These are phyloP conservation scores for Andrena chrysosceles DNA, from an alignment of 2,888 invertebrate genomes.

Conservation along the genomic window DNA sequence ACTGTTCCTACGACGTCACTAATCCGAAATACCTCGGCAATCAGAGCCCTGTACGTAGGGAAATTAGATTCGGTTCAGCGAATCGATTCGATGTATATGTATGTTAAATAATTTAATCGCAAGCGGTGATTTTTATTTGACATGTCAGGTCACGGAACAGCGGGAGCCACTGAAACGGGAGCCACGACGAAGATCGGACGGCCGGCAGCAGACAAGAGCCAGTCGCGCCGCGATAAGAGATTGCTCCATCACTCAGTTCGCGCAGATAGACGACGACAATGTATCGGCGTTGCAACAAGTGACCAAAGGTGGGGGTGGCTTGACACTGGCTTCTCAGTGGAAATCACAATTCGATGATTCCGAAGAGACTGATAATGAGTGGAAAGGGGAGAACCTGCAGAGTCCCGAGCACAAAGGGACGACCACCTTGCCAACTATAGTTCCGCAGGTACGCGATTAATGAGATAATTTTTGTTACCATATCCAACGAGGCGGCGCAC, in stretches of 20 bases:
- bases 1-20: constrained; percentile 84
- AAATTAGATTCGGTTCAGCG: background rate
- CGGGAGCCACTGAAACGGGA: constrained; percentile 83
- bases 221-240: constrained; percentile 88
- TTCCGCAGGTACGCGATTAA: constrained; percentile 78
- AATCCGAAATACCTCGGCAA: constrained; percentile 82
- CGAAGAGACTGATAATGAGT: constrained; percentile 97
- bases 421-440: constrained; percentile 72
- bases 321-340: constrained; percentile 97
- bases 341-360: constrained; percentile 98
- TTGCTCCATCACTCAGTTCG: constrained; percentile 95
- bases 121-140: background rate
- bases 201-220: constrained; percentile 78
- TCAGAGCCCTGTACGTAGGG: constrained; percentile 80
- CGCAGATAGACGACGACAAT: constrained; percentile 96
- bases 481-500: background rate
- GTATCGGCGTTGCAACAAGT: constrained; percentile 95
- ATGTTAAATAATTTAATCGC: background rate
- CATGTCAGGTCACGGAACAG: constrained; percentile 82
- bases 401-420: constrained; percentile 85
- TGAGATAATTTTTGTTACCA: background rate
- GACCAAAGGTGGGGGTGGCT: constrained; percentile 93
- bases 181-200: constrained; percentile 79
- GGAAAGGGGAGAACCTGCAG: constrained; percentile 91
- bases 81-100: background rate